Base-by-base conservation (phyloP, 2,797 vertebrate genomes). In the Rhinella marina region DNA sequence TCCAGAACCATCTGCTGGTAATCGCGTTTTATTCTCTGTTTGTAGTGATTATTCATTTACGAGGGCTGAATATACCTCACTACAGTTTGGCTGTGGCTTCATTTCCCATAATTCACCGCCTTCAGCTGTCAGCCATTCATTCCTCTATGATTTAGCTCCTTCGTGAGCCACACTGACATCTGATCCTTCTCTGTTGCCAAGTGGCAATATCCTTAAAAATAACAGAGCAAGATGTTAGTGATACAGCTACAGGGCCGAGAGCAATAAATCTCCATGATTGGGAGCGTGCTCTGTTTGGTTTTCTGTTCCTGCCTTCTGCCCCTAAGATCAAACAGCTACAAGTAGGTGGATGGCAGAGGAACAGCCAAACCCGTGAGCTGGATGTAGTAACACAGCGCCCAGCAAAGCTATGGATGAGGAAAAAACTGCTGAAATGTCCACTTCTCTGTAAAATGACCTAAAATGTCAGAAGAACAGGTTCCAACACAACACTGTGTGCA, bases 101-200 rank as follows among this genome's bases (percentile, higher is more conserved):
- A 78, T 82, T 81, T 88, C 84, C 88, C 88, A 89, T 70, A 86
- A 86, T 89, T 83, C 88, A 73, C 16, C 41, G 77, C 66, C 59
- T 77, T 41, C 80, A 86, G 85, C 85, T 89, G 88, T 89, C 93
- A 93, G 91, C 86, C 92, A 90, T 92, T 91, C 27, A 92, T 92
- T 93, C 91, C 91, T 92, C 90, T 90, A 92, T 92, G 92, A 94
- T 94, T 94, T 93, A 93, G 92, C 91, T 92, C 90, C 90, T 92
- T 92, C 90, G 92, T 92, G 92, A 91, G 91, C 91, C 92, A 90
- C 90, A 82, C 86, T 88, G 92, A 93, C 91, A 92, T 85, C 92
- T 92, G 93, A 92, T 93, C 92, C 91, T 91, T 91, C 90, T 90
- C 91, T 93, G 93, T 94, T 93, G 90, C 92, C 92, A 93, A 90